phyloP scores from a whole-genome alignment of 2,113 vertebrate genomes.

The Campylomormyrus tamandua region DNA sequence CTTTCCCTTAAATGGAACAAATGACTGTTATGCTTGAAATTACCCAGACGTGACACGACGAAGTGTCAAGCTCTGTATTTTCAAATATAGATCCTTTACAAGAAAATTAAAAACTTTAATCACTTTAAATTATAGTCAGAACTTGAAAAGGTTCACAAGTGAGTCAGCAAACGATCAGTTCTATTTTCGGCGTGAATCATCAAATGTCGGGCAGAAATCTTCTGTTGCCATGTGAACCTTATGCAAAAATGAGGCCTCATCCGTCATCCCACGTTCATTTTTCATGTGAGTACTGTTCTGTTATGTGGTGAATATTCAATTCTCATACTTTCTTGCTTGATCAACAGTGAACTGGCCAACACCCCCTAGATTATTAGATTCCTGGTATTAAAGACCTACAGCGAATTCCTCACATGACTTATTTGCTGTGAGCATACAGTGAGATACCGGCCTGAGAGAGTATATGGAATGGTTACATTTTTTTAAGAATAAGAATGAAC shows the following conservation, averaged over 20 bases:
- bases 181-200: conserved; percentile 2
- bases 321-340: neutral
- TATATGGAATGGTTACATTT: neutral
- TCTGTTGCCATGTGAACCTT: neutral
- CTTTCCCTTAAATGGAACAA: conserved; percentile 28
- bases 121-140: conserved; percentile 20
- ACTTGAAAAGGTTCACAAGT: conserved; percentile 13
- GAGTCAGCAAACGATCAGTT: conserved; percentile 16
- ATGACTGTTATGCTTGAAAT: conserved; percentile 36
- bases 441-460: neutral
- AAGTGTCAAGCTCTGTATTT: conserved; percentile 1
- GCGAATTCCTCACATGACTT: neutral
- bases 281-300: neutral
- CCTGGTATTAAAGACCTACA: neutral
- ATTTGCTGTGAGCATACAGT: neutral
- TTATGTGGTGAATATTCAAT: neutral
- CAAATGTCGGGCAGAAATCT: neutral
- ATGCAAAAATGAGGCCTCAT: neutral
- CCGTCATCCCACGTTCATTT: neutral
- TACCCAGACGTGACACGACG: neutral
- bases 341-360: neutral
- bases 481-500: neutral
- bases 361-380: neutral
- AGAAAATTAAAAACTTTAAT: conserved; percentile 11
- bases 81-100: conserved; percentile 12